Evolutionary conservation across 35 echinoderm and acorn worm species (phyloP).

Genomic region (Stichopus chloronotus): DNA sequence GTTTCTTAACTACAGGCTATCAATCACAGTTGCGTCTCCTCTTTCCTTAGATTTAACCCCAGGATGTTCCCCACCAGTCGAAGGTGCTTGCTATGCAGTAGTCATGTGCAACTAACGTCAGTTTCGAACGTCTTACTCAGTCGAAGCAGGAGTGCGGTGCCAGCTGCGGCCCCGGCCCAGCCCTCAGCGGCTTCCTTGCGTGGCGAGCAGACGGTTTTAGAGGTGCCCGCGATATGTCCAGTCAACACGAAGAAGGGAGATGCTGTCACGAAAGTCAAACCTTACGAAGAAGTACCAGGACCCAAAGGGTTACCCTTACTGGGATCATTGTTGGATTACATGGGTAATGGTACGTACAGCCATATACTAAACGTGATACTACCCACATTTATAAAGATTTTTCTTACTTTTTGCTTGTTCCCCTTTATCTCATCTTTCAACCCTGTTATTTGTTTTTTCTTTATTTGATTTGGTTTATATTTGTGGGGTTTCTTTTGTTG

Average conservation of each 20-base stretch:
- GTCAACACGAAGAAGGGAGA: background rate
- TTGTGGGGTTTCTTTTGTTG: too few relatives aligned
- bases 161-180: background rate
- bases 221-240: constrained; percentile 11
- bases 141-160: constrained; percentile 32
- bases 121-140: background rate
- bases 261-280: constrained; percentile 14
- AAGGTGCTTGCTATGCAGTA: constrained; percentile 39
- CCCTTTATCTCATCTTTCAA: background rate
- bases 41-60: background rate
- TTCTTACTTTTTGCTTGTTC: background rate
- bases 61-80: constrained; percentile 43
- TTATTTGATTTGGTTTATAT: too few relatives aligned
- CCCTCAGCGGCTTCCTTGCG: background rate
- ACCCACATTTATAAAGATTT: background rate
- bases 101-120: background rate
- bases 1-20: too few relatives aligned
- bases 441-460: too few relatives aligned
- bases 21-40: too few relatives aligned
- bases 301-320: constrained; percentile 88
- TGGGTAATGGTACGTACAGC: constrained; percentile 58
- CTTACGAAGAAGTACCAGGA: constrained; percentile 87
- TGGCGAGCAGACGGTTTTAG: constrained; percentile 15
- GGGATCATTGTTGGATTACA: constrained; percentile 91
- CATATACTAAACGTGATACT: background rate